Evolutionary conservation across 92 coral and sea anemone genomes (phyloP).

Genomic region (Blastomussa wellsi): DNA sequence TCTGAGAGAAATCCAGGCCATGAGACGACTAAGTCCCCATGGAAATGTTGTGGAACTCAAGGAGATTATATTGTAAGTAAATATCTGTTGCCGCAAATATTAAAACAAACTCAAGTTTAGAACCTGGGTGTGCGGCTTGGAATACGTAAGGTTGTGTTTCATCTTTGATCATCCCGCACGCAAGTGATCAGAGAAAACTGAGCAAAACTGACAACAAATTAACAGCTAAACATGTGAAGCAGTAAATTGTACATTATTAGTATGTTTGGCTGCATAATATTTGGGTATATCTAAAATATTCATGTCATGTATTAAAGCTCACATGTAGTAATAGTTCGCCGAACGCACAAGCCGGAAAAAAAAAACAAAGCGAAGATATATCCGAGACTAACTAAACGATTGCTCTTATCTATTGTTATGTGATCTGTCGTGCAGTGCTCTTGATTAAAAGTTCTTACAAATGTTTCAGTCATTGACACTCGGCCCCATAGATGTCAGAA

Average conservation of each 20-base stretch:
- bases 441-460: neutral
- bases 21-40: conserved; percentile 95
- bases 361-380: neutral
- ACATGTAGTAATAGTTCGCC: neutral
- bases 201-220: neutral
- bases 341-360: neutral
- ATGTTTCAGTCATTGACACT: neutral
- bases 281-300: neutral
- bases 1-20: conserved; percentile 92
- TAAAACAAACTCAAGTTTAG: neutral
- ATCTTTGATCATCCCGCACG: neutral
- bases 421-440: neutral
- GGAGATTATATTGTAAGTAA: conserved; percentile 93
- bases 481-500: neutral
- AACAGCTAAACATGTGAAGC: neutral
- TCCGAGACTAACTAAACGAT: neutral
- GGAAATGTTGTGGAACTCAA: conserved; percentile 91
- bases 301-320: neutral
- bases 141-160: neutral
- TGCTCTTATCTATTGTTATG: conserved; percentile 9
- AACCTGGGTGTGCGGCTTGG: no score
- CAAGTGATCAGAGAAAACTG: neutral
- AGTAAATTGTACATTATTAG: neutral
- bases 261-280: neutral
- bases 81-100: neutral